Percentiles rank a stretch among this genome's conserved stretches.
phyloP scores from a whole-genome alignment of 2,113 vertebrate genomes.

The Phaethon lepturus region DNA sequence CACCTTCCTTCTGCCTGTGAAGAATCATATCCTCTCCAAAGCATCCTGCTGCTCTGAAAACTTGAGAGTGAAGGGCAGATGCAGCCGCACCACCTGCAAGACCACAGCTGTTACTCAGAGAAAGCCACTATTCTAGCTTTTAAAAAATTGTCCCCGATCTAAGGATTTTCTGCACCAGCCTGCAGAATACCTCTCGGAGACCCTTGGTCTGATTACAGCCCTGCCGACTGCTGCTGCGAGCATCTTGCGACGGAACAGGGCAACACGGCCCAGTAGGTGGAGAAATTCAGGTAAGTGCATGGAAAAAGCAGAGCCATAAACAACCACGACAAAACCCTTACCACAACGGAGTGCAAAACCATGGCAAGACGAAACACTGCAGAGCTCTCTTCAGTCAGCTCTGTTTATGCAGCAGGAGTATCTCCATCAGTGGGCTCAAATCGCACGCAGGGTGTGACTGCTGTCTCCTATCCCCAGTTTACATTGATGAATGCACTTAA shows the following conservation, averaged over 20 bases:
- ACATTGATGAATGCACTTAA: neutral
- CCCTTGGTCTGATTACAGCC: rapidly evolving
- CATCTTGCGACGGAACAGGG: neutral
- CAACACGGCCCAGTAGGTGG: neutral
- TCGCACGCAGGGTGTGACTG: neutral
- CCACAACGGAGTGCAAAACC: neutral
- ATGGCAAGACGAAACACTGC: rapidly evolving
- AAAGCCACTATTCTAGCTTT: neutral
- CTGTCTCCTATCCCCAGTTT: neutral
- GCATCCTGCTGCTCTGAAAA: neutral
- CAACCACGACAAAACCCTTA: neutral
- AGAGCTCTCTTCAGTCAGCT: neutral
- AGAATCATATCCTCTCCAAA: neutral
- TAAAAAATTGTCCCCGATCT: neutral
- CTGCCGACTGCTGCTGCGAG: neutral
- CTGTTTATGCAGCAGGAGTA: neutral
- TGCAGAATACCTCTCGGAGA: neutral
- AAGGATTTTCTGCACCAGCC: neutral
- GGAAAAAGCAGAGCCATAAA: neutral
- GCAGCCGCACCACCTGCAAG: neutral
- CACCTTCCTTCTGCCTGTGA: neutral
- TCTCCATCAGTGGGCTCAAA: neutral
- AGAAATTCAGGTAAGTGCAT: neutral
- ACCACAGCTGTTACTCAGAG: neutral
- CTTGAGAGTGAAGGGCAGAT: neutral